These are phyloP conservation scores for Strigamia crassipes DNA, from an alignment of 2,888 invertebrate genomes.

Conservation along the genomic window DNA sequence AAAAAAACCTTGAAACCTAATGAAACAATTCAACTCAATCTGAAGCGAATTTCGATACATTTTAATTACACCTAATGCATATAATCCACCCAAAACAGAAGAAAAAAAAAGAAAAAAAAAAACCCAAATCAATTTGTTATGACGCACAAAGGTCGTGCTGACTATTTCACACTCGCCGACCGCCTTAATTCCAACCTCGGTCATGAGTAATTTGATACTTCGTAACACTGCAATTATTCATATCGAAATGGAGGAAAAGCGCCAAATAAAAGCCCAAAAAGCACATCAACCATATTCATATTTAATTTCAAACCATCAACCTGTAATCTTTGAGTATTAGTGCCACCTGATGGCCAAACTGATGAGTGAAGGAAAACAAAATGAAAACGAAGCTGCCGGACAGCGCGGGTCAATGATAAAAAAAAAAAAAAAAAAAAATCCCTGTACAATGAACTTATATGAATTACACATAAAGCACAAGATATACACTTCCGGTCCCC, in stretches of 20 bases:
- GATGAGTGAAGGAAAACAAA: constrained; percentile 32
- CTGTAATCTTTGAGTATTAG: constrained; percentile 15
- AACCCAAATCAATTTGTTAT: too few species aligned
- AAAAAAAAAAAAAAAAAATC: too few species aligned
- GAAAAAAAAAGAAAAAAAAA: too few species aligned
- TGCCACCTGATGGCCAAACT: constrained; percentile 7
- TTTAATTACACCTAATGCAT: too few species aligned
- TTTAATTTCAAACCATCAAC: not conserved
- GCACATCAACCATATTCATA: not conserved
- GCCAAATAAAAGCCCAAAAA: not conserved
- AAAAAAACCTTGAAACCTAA: too few species aligned
- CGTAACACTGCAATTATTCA: not conserved
- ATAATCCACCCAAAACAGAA: too few species aligned
- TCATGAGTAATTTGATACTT: constrained; percentile 40
- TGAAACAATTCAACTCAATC: too few species aligned
- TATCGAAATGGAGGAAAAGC: not conserved
- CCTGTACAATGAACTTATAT: constrained; percentile 11
- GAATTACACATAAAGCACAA: constrained; percentile 14
- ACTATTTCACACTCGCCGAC: not conserved
- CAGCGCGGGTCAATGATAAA: constrained; percentile 23
- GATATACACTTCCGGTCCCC: not conserved
- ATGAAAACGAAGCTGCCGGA: not conserved
- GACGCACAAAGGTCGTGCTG: not conserved
- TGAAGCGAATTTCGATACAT: too few species aligned
- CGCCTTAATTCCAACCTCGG: constrained; percentile 2